These are phyloP conservation scores for Phrynocephalus guinanensis DNA, from an alignment of 2,797 vertebrate genomes.

Conservation along the genomic window DNA sequence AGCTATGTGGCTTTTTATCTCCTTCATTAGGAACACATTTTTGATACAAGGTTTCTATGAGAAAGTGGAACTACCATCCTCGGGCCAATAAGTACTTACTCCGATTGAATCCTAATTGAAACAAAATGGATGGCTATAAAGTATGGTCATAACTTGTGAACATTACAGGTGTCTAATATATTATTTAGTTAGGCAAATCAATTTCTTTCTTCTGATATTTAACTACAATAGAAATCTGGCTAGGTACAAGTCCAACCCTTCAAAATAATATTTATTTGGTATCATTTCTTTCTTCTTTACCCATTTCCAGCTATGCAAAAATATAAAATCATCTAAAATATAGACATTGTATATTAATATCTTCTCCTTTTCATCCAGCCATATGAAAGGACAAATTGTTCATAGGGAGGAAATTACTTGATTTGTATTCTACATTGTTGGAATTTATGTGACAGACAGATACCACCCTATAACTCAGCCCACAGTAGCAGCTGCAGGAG, in stretches of 20 bases:
- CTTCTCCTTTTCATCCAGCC: background rate
- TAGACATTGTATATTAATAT: background rate
- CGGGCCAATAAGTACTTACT: background rate
- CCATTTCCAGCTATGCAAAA: background rate
- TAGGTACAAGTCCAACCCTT: background rate
- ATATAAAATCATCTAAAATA: background rate
- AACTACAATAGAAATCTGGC: slow-evolving; percentile 18
- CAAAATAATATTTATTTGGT: slow-evolving; percentile 1
- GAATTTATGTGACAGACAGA: too few species aligned
- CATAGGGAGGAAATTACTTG: too few species aligned
- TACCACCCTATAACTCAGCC: too few species aligned
- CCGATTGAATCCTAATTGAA: background rate
- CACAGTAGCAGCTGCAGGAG: too few species aligned
- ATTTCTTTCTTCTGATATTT: background rate
- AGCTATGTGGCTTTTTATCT: background rate
- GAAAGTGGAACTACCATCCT: background rate
- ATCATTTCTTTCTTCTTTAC: background rate
- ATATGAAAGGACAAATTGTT: background rate
- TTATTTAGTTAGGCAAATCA: background rate
- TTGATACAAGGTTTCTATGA: background rate
- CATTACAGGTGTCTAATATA: background rate
- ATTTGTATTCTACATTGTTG: too few species aligned
- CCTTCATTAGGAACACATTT: background rate
- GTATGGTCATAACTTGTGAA: background rate
- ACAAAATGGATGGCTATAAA: background rate